A percentile compares a stretch with the other conserved stretches of the same genome.
Evolutionary conservation across 2,113 vertebrate genomes (phyloP).

Genomic region (Anser cygnoides): DNA sequence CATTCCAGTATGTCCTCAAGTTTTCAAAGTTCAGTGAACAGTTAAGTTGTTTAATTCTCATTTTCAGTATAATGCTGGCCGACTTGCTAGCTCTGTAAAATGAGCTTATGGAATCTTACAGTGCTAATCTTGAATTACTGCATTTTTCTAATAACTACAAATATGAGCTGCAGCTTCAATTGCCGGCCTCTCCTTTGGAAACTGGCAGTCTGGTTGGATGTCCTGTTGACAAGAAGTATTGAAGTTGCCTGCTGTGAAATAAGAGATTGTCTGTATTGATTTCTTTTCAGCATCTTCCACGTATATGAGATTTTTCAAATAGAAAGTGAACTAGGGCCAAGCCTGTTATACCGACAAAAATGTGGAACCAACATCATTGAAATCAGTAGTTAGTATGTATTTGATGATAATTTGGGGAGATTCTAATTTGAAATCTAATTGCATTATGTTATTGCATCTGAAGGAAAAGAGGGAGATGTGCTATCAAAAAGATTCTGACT

Average conservation of each 20-base stretch:
- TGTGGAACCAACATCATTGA: background rate
- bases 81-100: slow-evolving; percentile 1
- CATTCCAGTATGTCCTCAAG: background rate
- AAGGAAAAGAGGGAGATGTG: too few species aligned
- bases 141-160: slow-evolving; percentile 11
- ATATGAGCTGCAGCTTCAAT: background rate
- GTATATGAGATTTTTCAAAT: background rate
- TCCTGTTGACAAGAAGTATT: background rate
- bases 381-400: background rate
- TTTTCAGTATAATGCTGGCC: background rate
- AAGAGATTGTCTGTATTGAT: background rate
- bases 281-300: background rate
- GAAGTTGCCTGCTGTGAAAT: slow-evolving; percentile 1
- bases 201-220: background rate
- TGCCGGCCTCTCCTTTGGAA: background rate
- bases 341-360: background rate
- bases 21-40: slow-evolving; percentile 34
- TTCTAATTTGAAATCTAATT: background rate
- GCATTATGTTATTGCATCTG: background rate
- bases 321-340: background rate
- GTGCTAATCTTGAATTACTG: slow-evolving; percentile 9
- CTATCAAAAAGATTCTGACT: background rate
- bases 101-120: slow-evolving; percentile 6
- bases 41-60: background rate
- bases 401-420: background rate